Base-by-base conservation (phyloP, 92 coral and sea anemone genomes). In the Bergia puertoricense region DNA sequence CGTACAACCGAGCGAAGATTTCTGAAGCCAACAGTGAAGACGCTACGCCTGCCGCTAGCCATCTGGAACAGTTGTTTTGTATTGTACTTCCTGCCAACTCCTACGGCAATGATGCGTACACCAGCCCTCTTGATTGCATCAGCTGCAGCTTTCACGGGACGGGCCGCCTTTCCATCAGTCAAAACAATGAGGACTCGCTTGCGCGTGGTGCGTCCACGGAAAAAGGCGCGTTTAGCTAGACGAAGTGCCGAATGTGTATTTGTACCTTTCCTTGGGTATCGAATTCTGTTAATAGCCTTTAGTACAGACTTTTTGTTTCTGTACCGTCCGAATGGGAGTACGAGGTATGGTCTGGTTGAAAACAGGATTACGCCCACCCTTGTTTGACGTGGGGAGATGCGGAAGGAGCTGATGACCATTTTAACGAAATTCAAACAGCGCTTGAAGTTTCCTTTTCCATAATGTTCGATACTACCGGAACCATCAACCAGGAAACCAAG, bases 391-490 rank as follows among this genome's bases (percentile, higher is more conserved):
- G 76, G 57, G 6, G 88, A 74, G 39, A 89, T 89, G 37, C 56
- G 44, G 74, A 89, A 89, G 67, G 88, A 39, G 38, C 82, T 39
- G 38, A 44, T 82, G 39, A 89, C 88, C 42, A 43, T 56, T 43
- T 22, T 65, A 51, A 89, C 81, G 85, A 89, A 89, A 5, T 59
- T 83, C 57, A 89, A 62, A 76, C 91, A 89, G 44, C 91, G 91
- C 73, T 22, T 76, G 46, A 89, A 89, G 78, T 89, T 89, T 37
- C 91, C 91, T 16, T 54, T 71, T 45, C 91, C 91, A 59, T 82
- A 76, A 42, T 44, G 71, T n/a, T 89, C 91, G 41, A 89, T 89
- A 76, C 91, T 89, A 38, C 91, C 88, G 0, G 91, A 89, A n/a
- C 91, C 91, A 38, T 89, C 91, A 36, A 89, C 39, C 30, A 89